Percentiles rank a stretch among this genome's conserved stretches.
Evolutionary conservation across 2,888 invertebrate species (phyloP).

Genomic region (Drosophila aldrichi): DNA sequence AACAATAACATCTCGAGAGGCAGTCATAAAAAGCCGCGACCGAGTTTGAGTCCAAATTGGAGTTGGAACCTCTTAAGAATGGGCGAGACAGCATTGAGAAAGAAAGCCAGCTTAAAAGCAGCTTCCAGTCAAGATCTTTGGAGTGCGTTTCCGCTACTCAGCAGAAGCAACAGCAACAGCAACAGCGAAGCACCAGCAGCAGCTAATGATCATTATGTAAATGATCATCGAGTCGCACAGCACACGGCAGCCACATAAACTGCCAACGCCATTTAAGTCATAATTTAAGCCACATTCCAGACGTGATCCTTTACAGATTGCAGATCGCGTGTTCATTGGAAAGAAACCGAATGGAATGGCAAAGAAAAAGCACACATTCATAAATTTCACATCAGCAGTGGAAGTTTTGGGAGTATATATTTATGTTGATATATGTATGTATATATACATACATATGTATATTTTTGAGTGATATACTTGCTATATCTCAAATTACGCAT

Average conservation of each 20-base stretch:
- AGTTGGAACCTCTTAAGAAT: slow-evolving; percentile 71
- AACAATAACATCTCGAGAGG: slow-evolving; percentile 7
- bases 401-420: background rate
- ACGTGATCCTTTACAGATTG: slow-evolving; percentile 81
- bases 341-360: slow-evolving; percentile 50
- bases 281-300: slow-evolving; percentile 82
- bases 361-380: slow-evolving; percentile 70
- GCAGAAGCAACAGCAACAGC: slow-evolving; percentile 13
- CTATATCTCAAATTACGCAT: slow-evolving; percentile 75
- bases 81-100: slow-evolving; percentile 78
- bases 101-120: slow-evolving; percentile 67
- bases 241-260: slow-evolving; percentile 80
- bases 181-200: slow-evolving; percentile 20
- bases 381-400: slow-evolving; percentile 72
- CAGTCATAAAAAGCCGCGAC: slow-evolving; percentile 50
- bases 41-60: slow-evolving; percentile 58
- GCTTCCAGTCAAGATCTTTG: slow-evolving; percentile 57
- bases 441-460: background rate
- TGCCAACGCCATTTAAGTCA: slow-evolving; percentile 82
- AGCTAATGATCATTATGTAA: slow-evolving; percentile 19
- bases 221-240: slow-evolving; percentile 32
- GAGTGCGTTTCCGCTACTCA: slow-evolving; percentile 79
- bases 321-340: slow-evolving; percentile 69
- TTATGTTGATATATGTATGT: background rate
- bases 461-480: background rate